A percentile compares a stretch with the other conserved stretches of the same genome.
These are phyloP conservation scores for Coronaproctus castanopsis DNA, from an alignment of 2,888 invertebrate species.

Conservation along the genomic window DNA sequence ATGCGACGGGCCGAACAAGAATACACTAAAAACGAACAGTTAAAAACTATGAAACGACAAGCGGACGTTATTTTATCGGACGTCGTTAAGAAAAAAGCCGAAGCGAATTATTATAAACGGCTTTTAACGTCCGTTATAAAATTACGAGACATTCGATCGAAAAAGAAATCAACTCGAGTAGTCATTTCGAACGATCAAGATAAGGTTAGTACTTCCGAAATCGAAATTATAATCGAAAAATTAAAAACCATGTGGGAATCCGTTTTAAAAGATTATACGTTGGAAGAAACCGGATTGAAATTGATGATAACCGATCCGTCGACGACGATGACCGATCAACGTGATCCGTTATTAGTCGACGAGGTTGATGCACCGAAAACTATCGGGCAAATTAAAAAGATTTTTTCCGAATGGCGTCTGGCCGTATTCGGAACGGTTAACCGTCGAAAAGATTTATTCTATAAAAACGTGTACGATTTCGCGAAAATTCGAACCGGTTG, in stretches of 20 bases:
- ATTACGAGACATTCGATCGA: slow-evolving; percentile 3
- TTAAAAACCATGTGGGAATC: slow-evolving; percentile 7
- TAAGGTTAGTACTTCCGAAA: neutral
- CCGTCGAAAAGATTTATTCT: neutral
- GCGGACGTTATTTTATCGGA: slow-evolving; percentile 4
- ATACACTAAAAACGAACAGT: neutral
- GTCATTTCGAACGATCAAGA: neutral
- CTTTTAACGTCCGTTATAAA: slow-evolving; percentile 1
- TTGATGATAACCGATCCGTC: slow-evolving; percentile 7
- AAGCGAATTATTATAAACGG: slow-evolving; percentile 5
- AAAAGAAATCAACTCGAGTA: neutral
- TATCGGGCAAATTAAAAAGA: slow-evolving; percentile 2
- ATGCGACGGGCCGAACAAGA: neutral
- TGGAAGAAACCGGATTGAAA: slow-evolving; percentile 8
- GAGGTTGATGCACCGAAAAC: too few species aligned
- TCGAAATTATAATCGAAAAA: slow-evolving; percentile 2
- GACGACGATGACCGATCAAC: too few species aligned
- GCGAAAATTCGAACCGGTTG: slow-evolving; percentile 1
- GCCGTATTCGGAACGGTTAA: slow-evolving; percentile 1
- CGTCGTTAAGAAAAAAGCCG: slow-evolving; percentile 6
- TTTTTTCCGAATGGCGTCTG: slow-evolving; percentile 1
- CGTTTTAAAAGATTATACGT: slow-evolving; percentile 2
- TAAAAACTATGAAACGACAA: slow-evolving; percentile 2
- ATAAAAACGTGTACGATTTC: slow-evolving; percentile 1
- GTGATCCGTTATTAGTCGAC: too few species aligned